Evolutionary conservation across 2,888 invertebrate genomes (phyloP), one percentile per base, ranked within the genome.

Genomic region (Andrena dorsata): DNA sequence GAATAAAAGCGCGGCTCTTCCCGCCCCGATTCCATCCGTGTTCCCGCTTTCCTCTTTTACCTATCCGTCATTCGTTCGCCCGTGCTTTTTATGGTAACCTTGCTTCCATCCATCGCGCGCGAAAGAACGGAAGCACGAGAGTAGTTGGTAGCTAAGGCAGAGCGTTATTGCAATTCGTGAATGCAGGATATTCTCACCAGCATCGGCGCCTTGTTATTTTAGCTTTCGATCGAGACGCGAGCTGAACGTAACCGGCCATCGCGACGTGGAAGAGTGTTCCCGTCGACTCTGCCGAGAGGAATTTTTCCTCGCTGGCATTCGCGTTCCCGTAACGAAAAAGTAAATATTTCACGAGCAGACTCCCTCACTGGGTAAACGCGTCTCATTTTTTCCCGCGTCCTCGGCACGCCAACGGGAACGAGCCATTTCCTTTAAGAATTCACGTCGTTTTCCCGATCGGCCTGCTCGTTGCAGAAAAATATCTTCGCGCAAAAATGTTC

Each of bases 371-470:
- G 49, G 58, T 65, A 49, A 82, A 78, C 78, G 78, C 75, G 75
- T 83, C 77, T 77, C 83, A 83, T 83, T 83, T 83, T 77, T 83
- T 58, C 70, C 70, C 41, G 56, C 73, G 60, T 63, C 49, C 32
- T 53, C 78, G 58, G 47, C 58, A 69, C 53, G 60, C 41, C 47
- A 41, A 23, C 41, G 61, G 20, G 77, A 77, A 75, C 70, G 71
- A 47, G 68, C 66, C 53, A 60, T 83, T 83, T 73, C 66, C 80
- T 83, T 83, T 80, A 83, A 72, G 80, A 80, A 83, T 83, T 80
- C 61, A 79, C 81, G 47, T 49, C 30, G 28, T 30, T 49, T 32
- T 30, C 20, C 53, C n/a, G 80, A 53, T 58, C 35, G 8, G 16
- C 16, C 35, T 41, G 41, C 41, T 16, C 41, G 41, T 16, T 5